Base-by-base conservation (phyloP, 2,888 invertebrate species). In the Sphecodes monilicornis region DNA sequence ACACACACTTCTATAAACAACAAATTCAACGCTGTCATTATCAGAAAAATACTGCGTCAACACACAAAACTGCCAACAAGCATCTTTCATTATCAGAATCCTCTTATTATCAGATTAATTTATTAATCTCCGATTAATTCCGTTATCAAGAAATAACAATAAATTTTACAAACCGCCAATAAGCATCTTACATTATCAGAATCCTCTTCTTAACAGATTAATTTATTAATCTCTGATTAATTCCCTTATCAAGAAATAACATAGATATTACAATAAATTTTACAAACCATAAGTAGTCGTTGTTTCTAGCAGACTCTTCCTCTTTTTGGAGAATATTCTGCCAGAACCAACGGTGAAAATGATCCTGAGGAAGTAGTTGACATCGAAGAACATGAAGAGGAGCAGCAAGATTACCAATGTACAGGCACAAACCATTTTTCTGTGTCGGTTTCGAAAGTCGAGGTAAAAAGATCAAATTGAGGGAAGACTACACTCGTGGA, bases 291-390 rank as follows among this genome's bases (percentile, higher is more conserved):
- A 97, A 94, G 97, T 97, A 75, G 96, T 96, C 0, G 97, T 97
- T 0, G 96, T 96, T 66, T 98, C 97, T 88, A 96, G 96, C 77
- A 97, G 29, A 32, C 64, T 94, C 90, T 97, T 97, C 89, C 96
- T 96, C 93, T 96, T 97, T 93, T 96, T 96, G 92, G 97, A 96
- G 86, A 97, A 97, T 57, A 97, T 91, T 90, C 97, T 96, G 0
- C 97, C 97, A 90, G 96, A 95, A 29, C 96, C 96, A n/a, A 97
- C 96, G 0, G 97, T 97, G 87, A 97, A 96, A n/a, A 96, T 95
- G 80, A 97, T 96, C 88, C 98, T 96, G 41, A 98, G 92, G 91
- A 98, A 98, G 91, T 98, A 98, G 93, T 97, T 97, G 3, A 98
- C 97, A 94, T 98, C 98, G 95, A 97, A 97, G 79, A 97, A 95